Conservation (phyloP, 2,797 vertebrate species). For the Distichodus sexfasciatus region DNA sequence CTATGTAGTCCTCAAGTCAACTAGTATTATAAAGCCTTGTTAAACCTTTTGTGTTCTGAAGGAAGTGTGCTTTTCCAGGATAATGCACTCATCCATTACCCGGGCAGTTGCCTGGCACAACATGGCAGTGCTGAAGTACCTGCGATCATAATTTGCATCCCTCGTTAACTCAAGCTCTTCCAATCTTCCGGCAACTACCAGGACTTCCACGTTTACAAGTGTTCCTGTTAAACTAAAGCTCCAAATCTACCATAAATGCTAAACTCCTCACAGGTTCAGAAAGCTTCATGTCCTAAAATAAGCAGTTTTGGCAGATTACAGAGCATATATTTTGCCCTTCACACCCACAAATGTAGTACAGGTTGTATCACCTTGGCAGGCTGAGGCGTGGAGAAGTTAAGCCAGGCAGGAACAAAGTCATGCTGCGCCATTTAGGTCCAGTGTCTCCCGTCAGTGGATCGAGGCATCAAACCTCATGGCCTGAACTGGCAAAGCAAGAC, state of each 20-base stretch:
- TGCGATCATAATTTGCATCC: not conserved
- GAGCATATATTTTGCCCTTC: not conserved
- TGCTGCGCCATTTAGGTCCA: slow-evolving; percentile 99
- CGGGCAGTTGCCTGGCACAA: too few relatives aligned
- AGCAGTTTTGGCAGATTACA: not conserved
- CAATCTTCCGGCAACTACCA: not conserved
- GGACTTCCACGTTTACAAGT: not conserved
- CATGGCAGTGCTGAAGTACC: not conserved
- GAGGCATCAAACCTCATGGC: slow-evolving; percentile 99
- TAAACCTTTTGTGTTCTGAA: not conserved
- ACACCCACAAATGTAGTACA: not conserved
- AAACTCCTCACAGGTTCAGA: not conserved
- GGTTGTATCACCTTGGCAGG: slow-evolving; percentile 87
- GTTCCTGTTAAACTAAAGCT: not conserved
- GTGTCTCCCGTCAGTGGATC: slow-evolving; percentile 98
- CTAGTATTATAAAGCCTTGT: not conserved
- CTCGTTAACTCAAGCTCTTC: too few relatives aligned
- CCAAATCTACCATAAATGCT: not conserved
- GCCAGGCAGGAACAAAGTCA: slow-evolving; percentile 99
- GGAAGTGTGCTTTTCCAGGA: not conserved
- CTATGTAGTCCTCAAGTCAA: not conserved
- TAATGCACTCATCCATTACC: not conserved
- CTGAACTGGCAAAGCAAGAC: slow-evolving; percentile 77
- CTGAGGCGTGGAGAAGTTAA: slow-evolving; percentile 99
- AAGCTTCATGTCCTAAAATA: not conserved